phyloP scores from a whole-genome alignment of 2,888 invertebrate species.

The Euplexia lucipara region DNA sequence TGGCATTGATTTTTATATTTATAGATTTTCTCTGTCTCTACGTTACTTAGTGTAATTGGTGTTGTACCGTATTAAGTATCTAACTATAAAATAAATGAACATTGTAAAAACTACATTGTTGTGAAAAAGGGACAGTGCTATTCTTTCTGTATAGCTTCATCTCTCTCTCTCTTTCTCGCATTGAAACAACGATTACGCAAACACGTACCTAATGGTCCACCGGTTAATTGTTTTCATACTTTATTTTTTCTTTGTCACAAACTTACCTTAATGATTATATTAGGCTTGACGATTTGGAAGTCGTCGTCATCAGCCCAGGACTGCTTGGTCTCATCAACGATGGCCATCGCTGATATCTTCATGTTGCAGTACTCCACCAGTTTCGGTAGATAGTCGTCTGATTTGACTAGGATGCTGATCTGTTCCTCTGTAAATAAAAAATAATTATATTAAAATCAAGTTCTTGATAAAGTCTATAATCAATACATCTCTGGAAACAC shows the following conservation, averaged over 20 bases:
- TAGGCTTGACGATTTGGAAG: slow-evolving; percentile 94
- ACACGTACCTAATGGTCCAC: too few species aligned
- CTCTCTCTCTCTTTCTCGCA: too few species aligned
- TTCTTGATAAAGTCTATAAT: background rate
- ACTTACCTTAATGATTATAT: slow-evolving; percentile 92
- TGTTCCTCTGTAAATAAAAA: slow-evolving; percentile 75
- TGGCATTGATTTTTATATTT: too few species aligned
- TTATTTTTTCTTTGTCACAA: background rate
- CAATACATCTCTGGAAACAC: too few species aligned
- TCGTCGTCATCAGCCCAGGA: slow-evolving; percentile 96
- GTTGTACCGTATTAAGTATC: too few species aligned
- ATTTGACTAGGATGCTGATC: slow-evolving; percentile 91
- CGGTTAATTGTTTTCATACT: background rate
- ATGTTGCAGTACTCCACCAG: slow-evolving; percentile 95
- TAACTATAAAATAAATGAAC: too few species aligned
- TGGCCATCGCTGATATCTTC: slow-evolving; percentile 94
- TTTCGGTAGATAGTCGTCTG: slow-evolving; percentile 94
- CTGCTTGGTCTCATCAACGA: slow-evolving; percentile 95
- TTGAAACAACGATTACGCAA: too few species aligned
- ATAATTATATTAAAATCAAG: background rate
- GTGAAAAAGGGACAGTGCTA: too few species aligned
- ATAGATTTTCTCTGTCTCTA: too few species aligned
- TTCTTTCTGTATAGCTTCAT: too few species aligned
- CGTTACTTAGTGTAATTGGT: too few species aligned
- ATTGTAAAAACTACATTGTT: too few species aligned